Evolutionary conservation across 2,113 vertebrate species (phyloP).

Genomic region (Brachyistius frenatus): DNA sequence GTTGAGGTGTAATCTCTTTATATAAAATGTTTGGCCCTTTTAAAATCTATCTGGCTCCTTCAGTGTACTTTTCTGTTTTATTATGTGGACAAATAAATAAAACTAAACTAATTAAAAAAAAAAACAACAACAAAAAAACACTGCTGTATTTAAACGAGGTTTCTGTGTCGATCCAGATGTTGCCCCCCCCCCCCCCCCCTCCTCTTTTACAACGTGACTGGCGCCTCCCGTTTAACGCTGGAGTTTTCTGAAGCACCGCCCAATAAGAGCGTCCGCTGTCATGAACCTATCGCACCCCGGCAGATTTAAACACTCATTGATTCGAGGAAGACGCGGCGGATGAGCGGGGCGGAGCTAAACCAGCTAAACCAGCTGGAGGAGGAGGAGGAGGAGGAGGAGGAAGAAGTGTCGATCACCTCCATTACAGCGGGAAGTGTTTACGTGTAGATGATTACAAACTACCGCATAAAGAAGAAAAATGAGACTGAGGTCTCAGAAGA

Average conservation of each 20-base stretch:
- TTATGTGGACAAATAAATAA: too few relatives aligned
- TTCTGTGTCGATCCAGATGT: conserved; percentile 11
- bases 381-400: neutral
- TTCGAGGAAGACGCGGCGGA: conserved; percentile 31
- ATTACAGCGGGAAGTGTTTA: fast-evolving
- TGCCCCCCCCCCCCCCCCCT: neutral
- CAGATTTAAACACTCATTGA: conserved; percentile 70
- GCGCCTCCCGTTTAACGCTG: conserved; percentile 51
- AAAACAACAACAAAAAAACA: too few relatives aligned
- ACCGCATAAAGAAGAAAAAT: conserved; percentile 26
- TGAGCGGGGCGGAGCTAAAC: conserved; percentile 38
- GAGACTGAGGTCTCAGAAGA: conserved; percentile 74
- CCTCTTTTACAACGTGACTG: conserved; percentile 49
- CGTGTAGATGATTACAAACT: neutral
- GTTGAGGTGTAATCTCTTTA: too few relatives aligned
- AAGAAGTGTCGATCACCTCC: neutral
- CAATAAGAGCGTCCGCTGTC: neutral
- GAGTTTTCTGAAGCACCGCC: conserved; percentile 65
- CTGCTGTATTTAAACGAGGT: neutral
- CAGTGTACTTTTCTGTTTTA: too few relatives aligned
- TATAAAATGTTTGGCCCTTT: too few relatives aligned
- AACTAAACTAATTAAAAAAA: neutral
- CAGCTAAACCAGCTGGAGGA: neutral
- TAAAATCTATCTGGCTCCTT: too few relatives aligned
- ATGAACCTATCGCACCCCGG: conserved; percentile 60